Base-by-base conservation (phyloP, 2,797 vertebrate genomes). In the Thaleichthys pacificus region DNA sequence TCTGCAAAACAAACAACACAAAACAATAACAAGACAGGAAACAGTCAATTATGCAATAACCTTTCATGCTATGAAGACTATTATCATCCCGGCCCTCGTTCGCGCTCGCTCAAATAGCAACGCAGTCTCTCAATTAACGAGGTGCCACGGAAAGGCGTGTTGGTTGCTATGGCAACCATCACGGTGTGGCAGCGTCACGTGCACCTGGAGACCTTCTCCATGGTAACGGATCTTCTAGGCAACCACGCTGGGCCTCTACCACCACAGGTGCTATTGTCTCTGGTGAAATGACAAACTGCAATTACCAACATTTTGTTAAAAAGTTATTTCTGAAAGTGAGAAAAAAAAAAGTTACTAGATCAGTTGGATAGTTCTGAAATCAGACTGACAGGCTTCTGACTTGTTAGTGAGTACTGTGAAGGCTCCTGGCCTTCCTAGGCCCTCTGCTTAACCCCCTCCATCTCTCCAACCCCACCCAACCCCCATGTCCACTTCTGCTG, bases 1-100 rank as follows among this genome's bases (percentile, higher is more conserved):
- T 95, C 96, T 97, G 77, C 30, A 69, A 61, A 61, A 75, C 68
- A 66, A n/a, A n/a, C 7, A 11, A 35, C 19, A 74, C n/a, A 62
- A 17, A 76, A 17, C 24, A 30, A 62, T 30, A 32, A 17, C 12
- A 28, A 6, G 42, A 47, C 24, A 17, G 21, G 42, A 14, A 47
- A 47, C 12, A 47, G 12, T 14, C 42, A 47, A 47, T 14, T 14
- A 47, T 47, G 42, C 42, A 1, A 6, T 3, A n/a, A 2, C 51
- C 19, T n/a, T 11, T 17, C 17, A 56, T 5, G 11, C 11, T 47
- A 14, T 3, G 42, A 8, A 47, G 42, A 14, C 42, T 8, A 47
- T 47, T 47, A 47, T 47, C 42, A 47, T 47, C 42, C 42, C 42
- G 9, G 42, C 12, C 42, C 19, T 56, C 19, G 19, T 56, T 8